Evolutionary conservation across 1,140 invertebrate species (phyloP).

Genomic region (Onthophagus taurus): DNA sequence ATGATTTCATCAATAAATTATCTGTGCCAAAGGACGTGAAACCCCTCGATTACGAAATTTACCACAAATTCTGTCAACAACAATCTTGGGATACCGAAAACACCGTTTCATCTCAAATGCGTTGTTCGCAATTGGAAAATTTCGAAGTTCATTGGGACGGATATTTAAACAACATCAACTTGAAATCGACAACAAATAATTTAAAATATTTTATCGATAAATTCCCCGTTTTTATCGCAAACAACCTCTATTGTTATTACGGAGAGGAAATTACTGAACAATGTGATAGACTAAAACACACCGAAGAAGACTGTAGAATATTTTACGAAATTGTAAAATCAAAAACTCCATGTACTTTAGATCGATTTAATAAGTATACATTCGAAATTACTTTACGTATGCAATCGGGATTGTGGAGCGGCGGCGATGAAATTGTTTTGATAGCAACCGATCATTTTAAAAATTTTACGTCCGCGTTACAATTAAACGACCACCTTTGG

Average conservation of each 20-base stretch:
- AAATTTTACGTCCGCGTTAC: conserved; percentile 59
- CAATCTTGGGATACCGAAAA: conserved; percentile 57
- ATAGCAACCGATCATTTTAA: conserved; percentile 53
- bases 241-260: conserved; percentile 55
- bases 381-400: conserved; percentile 57
- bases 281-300: conserved; percentile 42
- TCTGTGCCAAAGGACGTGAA: conserved; percentile 7
- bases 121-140: conserved; percentile 57
- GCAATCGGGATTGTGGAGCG: conserved; percentile 53
- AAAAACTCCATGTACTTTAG: conserved; percentile 54
- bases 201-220: conserved; percentile 47
- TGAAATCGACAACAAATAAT: conserved; percentile 52
- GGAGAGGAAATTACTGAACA: conserved; percentile 50
- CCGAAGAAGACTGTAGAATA: conserved; percentile 44
- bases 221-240: conserved; percentile 47
- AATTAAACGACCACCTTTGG: conserved; percentile 58
- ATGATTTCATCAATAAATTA: conserved; percentile 2
- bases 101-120: conserved; percentile 53
- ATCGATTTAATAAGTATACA: conserved; percentile 52
- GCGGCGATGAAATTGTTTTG: conserved; percentile 50
- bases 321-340: conserved; percentile 42
- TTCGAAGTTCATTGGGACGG: conserved; percentile 61
- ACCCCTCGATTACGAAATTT: conserved; percentile 46
- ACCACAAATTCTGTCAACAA: conserved; percentile 59
- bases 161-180: conserved; percentile 54